Evolutionary conservation across 2,888 invertebrate species (phyloP), one percentile per base, ranked within the genome.

Genomic region (Melinaea menophilus): DNA sequence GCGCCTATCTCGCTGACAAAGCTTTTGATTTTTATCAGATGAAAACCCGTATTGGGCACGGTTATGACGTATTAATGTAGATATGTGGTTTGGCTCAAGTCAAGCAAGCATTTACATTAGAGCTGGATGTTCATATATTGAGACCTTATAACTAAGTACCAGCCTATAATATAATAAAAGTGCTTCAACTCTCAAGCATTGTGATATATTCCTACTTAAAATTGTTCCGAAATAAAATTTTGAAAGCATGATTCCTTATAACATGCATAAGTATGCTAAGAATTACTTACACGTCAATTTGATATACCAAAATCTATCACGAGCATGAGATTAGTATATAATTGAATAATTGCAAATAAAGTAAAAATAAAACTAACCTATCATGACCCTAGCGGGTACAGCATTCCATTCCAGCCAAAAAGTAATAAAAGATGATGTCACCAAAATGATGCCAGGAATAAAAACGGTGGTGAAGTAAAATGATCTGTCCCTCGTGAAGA

Each of bases 351-450:
- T 9, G 34, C 51, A 61, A 63, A 62, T 48, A 56, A 61, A 65
- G 57, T 56, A 58, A 33, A 54, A 72, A 76, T 74, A 71, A 80
- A 79, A 92, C 94, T 92, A 92, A 96, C 96, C 96, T 92, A 98
- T 97, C 97, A 98, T 97, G 82, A 97, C 97, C 91, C 97, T 94
- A 85, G 97, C 97, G 84, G 97, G 97, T 82, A 97, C 97, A 78
- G 97, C 97, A 92, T 98, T 98, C 97, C 97, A 97, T 92, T 98
- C 97, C 91, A 98, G 93, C 97, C 97, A 98, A 93, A 98, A 98
- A 82, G 97, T 97, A 91, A 98, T 98, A 93, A 98, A 98, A 81
- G 97, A 97, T 90, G 97, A 97, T 77, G 97, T 97, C 88, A 98
- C 98, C 92, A 98, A 94, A 92, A 98, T 97, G 85, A 98, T 97